Conservation (phyloP, 2,888 invertebrate species). For the Yponomeuta cagnagella region DNA sequence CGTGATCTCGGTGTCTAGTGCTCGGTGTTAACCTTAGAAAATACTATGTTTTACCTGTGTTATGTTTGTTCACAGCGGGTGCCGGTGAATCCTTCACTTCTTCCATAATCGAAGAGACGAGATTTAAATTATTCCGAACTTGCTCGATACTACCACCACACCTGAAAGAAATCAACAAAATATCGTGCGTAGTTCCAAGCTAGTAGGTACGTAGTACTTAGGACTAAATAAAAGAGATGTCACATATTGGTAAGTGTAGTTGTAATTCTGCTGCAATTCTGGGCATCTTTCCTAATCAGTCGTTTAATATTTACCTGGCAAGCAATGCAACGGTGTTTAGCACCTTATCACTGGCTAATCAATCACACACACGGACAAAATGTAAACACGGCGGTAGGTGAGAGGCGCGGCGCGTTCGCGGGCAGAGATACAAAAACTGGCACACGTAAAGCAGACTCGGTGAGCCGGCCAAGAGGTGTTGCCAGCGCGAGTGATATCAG, state of each 20-base stretch:
- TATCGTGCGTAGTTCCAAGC: background rate
- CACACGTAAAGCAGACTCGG: constrained; percentile 24
- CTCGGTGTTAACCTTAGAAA: too few relatives aligned
- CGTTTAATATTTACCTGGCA: constrained; percentile 23
- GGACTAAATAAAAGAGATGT: too few relatives aligned
- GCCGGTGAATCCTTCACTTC: constrained; percentile 50
- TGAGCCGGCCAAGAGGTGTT: constrained; percentile 23
- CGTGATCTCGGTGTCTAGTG: too few relatives aligned
- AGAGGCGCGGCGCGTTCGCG: constrained; percentile 24
- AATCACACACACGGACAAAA: constrained; percentile 34
- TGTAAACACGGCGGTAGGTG: constrained; percentile 36
- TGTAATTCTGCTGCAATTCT: background rate
- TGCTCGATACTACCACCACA: constrained; percentile 13
- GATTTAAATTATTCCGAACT: background rate
- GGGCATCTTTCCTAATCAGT: background rate
- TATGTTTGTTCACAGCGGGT: constrained; percentile 51
- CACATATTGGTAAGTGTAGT: too few relatives aligned
- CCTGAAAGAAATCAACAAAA: constrained; percentile 20
- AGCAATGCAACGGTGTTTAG: constrained; percentile 26
- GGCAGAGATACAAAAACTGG: constrained; percentile 42
- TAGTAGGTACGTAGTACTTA: too few relatives aligned
- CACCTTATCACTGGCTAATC: constrained; percentile 50
- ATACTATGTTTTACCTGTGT: constrained; percentile 46
- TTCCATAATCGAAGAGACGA: constrained; percentile 38
- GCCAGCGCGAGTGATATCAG: background rate